Evolutionary conservation across 2,113 vertebrate genomes (phyloP).

Genomic region (Aplodontia rufa): DNA sequence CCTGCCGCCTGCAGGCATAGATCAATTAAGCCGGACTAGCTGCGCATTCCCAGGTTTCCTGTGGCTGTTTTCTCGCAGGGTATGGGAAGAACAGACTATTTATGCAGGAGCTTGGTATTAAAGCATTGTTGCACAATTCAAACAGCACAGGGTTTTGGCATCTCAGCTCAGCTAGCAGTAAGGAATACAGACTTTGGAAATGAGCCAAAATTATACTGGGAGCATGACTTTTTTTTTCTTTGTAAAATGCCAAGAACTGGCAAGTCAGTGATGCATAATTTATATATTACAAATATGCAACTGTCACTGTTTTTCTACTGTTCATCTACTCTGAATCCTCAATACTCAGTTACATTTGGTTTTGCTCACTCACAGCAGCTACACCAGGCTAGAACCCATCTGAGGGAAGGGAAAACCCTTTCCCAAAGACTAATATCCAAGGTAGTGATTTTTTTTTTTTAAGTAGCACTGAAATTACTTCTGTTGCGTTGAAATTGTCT

Average conservation of each 20-base stretch:
- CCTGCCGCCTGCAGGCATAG: constrained; percentile 78
- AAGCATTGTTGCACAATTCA: constrained; percentile 84
- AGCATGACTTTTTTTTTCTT: neutral
- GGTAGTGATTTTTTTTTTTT: neutral
- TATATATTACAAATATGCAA: constrained; percentile 62
- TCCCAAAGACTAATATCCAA: neutral
- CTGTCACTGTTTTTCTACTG: constrained; percentile 55
- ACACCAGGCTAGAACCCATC: neutral
- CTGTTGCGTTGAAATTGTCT: neutral
- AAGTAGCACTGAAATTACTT: neutral
- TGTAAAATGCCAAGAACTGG: constrained; percentile 59
- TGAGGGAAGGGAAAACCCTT: neutral
- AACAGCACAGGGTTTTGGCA: constrained; percentile 78
- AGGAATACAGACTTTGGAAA: constrained; percentile 80
- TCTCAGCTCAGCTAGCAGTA: constrained; percentile 74
- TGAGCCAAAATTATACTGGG: constrained; percentile 74
- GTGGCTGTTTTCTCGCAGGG: constrained; percentile 83
- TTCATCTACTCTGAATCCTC: constrained; percentile 58
- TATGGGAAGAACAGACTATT: constrained; percentile 85
- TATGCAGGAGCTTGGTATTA: constrained; percentile 86
- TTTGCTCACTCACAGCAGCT: neutral
- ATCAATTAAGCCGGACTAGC: constrained; percentile 81
- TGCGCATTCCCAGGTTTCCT: constrained; percentile 83
- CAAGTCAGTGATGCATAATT: constrained; percentile 74
- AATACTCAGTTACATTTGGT: neutral